Base-by-base conservation (phyloP, 2,888 invertebrate genomes). In the Luperina nickerlii region DNA sequence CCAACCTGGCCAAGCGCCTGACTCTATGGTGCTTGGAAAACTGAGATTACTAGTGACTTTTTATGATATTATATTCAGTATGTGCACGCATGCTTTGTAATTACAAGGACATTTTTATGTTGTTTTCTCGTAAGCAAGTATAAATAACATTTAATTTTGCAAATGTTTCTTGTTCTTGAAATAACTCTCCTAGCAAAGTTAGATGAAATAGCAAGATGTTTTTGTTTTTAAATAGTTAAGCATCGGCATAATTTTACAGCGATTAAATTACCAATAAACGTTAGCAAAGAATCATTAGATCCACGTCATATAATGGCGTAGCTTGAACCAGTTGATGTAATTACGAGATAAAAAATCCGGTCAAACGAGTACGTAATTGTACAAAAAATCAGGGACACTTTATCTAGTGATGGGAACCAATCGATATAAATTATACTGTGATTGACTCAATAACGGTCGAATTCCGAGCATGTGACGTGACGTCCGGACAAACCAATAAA, bases 31-130 rank as follows among this genome's bases (percentile, higher is more conserved):
- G 83, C 90, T 78, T 81, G 83, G 79, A 80, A 78, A 84, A 87
- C 90, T 88, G 93, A 90, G 91, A 92, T 92, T 92, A 87, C 85
- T 91, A 90, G 88, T 87, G 85, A 89, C 86, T 89, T 91, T 90
- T 89, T 86, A 84, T 88, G 74, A 86, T 83, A 85, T 81, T 79
- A 69, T 84, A 72, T 87, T 88, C 81, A 81, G 84, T 84, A 79
- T 79, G 82, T 81, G 77, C 81, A 76, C 76, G 65, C 68, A 78
- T 67, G 86, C 63, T 82, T 79, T 63, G 72, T 81, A 79, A 79
- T 87, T 82, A 79, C 60, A 81, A 82, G 27, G 51, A 79, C 45
- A 81, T 69, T 75, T 79, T 79, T 87, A 81, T 82, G 77, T 77
- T 60, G 78, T 78, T 84, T 89, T 78, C 78, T 79, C 62, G 67